Percentiles rank a stretch among this genome's conserved stretches.
phyloP scores from a whole-genome alignment of 2,113 vertebrate species.

The Petrocephalus microphthalmus region DNA sequence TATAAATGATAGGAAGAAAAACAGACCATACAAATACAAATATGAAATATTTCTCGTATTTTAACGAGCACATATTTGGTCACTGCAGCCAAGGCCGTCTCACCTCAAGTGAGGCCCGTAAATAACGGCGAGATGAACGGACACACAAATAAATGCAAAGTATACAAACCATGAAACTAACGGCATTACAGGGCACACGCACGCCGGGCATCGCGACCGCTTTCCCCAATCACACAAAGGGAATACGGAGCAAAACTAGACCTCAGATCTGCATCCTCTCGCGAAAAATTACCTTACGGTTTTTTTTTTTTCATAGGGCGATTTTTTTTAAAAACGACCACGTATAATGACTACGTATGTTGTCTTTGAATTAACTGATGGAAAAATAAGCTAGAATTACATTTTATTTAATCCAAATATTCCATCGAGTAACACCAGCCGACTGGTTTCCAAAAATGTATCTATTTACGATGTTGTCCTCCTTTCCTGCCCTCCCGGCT shows the following conservation, averaged over 20 bases:
- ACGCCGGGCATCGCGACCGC: neutral
- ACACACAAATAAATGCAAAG: slow-evolving; percentile 13
- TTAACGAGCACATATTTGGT: neutral
- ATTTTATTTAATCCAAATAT: slow-evolving; percentile 47
- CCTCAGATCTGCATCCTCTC: neutral
- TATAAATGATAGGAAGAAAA: neutral
- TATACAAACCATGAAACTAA: slow-evolving; percentile 18
- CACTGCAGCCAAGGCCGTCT: neutral
- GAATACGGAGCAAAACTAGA: slow-evolving; percentile 2
- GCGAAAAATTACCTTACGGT: neutral
- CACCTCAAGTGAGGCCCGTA: slow-evolving; percentile 3
- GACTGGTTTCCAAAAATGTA: slow-evolving; percentile 51
- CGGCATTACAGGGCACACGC: neutral
- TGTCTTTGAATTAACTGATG: neutral
- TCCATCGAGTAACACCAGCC: slow-evolving; percentile 44
- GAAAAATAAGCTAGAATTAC: slow-evolving; percentile 5
- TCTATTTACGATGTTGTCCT: slow-evolving; percentile 46
- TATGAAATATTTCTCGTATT: neutral
- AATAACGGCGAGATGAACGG: neutral
- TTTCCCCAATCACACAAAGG: slow-evolving; percentile 2
- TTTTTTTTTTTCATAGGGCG: neutral
- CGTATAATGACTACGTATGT: neutral
- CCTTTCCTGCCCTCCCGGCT: slow-evolving; percentile 43
- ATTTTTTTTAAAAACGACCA: neutral
- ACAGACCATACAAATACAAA: neutral